phyloP scores from a whole-genome alignment of 2,888 invertebrate genomes.

The Pyrochroa serraticornis region DNA sequence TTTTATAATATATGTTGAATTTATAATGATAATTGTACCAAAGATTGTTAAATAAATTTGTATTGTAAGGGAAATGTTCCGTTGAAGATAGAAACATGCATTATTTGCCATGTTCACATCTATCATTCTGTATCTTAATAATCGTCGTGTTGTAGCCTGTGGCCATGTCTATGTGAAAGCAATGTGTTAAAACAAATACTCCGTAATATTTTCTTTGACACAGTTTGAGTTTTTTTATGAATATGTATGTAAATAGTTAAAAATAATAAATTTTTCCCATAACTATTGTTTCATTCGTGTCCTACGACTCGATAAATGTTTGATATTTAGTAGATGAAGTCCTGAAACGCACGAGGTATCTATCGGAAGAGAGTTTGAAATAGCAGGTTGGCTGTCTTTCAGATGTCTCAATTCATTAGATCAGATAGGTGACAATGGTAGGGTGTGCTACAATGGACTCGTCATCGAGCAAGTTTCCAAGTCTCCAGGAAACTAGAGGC shows the following conservation, averaged over 20 bases:
- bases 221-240: constrained; percentile 42
- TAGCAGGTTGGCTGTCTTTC: constrained; percentile 47
- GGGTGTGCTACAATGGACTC: constrained; percentile 53
- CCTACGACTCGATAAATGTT: neutral
- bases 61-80: constrained; percentile 28
- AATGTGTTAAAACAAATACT: constrained; percentile 39
- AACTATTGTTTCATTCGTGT: constrained; percentile 3
- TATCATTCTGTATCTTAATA: constrained; percentile 40
- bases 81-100: constrained; percentile 26
- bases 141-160: constrained; percentile 45
- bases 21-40: constrained; percentile 40
- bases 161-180: constrained; percentile 44
- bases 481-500: constrained; percentile 55
- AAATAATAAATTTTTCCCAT: constrained; percentile 32
- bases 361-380: constrained; percentile 48
- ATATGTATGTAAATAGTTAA: constrained; percentile 45
- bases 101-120: constrained; percentile 32
- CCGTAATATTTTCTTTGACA: constrained; percentile 39
- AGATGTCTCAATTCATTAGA: constrained; percentile 51
- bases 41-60: constrained; percentile 43
- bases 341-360: constrained; percentile 21
- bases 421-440: constrained; percentile 53
- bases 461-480: constrained; percentile 56
- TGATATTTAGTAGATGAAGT: constrained; percentile 1
- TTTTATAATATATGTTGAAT: constrained; percentile 33